Percentiles rank a stretch among this genome's conserved stretches.
Evolutionary conservation across 2,797 vertebrate genomes (phyloP).

Genomic region (Enteromius anoplus): DNA sequence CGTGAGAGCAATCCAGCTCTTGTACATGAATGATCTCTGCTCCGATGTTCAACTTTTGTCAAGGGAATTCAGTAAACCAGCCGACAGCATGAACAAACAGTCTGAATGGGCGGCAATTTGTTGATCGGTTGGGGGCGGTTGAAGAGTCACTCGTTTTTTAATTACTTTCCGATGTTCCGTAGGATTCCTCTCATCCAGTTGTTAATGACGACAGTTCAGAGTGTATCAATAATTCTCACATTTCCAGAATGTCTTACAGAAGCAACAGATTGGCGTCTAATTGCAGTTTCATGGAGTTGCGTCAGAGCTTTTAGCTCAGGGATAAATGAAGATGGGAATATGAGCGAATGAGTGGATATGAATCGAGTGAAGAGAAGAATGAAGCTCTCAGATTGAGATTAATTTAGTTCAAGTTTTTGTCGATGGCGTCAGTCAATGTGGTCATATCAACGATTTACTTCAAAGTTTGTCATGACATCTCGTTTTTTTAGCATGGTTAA

Average conservation of each 20-base stretch:
- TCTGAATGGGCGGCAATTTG: background rate
- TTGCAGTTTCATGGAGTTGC: slow-evolving; percentile 59
- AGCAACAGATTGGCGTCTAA: slow-evolving; percentile 48
- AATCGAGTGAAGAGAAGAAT: background rate
- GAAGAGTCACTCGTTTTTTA: background rate
- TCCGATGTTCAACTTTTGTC: slow-evolving; percentile 26
- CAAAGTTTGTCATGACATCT: background rate
- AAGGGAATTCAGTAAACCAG: slow-evolving; percentile 25
- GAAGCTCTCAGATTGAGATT: background rate
- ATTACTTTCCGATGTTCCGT: background rate
- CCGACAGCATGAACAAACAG: slow-evolving; percentile 5
- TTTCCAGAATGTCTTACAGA: slow-evolving; percentile 26
- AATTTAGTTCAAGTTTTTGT: background rate
- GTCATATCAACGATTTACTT: background rate
- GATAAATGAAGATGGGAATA: slow-evolving; percentile 10
- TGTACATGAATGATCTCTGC: slow-evolving; percentile 3
- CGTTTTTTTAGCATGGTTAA: background rate
- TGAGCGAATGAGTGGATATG: background rate
- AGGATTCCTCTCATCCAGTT: background rate
- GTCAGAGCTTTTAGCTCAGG: slow-evolving; percentile 49
- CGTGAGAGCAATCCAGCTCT: slow-evolving; percentile 27
- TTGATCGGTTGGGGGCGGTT: background rate
- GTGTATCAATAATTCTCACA: slow-evolving; percentile 36
- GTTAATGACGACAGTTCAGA: slow-evolving; percentile 4
- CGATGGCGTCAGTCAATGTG: background rate